Evolutionary conservation across 92 coral and sea anemone genomes (phyloP).

Genomic region (Montipora capitata): DNA sequence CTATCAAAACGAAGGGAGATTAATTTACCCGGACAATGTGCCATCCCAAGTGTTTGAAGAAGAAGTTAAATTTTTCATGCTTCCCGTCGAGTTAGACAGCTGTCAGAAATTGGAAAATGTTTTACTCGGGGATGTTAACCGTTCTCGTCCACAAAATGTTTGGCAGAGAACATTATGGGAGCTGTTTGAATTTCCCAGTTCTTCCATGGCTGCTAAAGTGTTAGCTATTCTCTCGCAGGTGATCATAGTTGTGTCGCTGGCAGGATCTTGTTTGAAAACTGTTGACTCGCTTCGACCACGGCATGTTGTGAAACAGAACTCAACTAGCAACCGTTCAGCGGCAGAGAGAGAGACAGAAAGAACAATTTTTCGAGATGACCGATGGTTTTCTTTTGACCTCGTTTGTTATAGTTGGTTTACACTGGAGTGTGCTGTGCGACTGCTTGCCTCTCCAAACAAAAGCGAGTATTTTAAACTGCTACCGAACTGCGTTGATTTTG

Average conservation of each 20-base stretch:
- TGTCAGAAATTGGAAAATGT: conserved; percentile 73
- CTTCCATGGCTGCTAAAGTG: conserved; percentile 75
- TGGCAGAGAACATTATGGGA: conserved; percentile 89
- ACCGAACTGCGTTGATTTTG: conserved; percentile 81
- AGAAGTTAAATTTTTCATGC: conserved; percentile 86
- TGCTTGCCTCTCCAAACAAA: conserved; percentile 84
- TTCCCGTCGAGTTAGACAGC: conserved; percentile 65
- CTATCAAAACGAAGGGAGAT: conserved; percentile 90
- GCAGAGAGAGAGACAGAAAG: conserved; percentile 6
- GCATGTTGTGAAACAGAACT: conserved; percentile 15
- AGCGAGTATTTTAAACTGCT: conserved; percentile 76
- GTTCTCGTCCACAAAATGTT: conserved; percentile 54
- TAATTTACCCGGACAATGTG: conserved; percentile 87
- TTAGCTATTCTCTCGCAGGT: conserved; percentile 80
- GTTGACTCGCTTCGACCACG: conserved; percentile 62
- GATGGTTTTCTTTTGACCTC: conserved; percentile 83
- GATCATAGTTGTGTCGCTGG: conserved; percentile 70
- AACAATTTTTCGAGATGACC: conserved; percentile 32
- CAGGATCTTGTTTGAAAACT: conserved; percentile 83
- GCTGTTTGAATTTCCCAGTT: conserved; percentile 79
- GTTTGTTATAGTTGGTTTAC: conserved; percentile 93
- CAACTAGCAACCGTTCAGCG: not conserved
- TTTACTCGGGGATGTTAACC: conserved; percentile 75
- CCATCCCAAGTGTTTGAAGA: conserved; percentile 87
- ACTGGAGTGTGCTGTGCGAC: conserved; percentile 82